Base-by-base conservation (phyloP, 1,140 invertebrate species). In the Lordiphosa collinella region DNA sequence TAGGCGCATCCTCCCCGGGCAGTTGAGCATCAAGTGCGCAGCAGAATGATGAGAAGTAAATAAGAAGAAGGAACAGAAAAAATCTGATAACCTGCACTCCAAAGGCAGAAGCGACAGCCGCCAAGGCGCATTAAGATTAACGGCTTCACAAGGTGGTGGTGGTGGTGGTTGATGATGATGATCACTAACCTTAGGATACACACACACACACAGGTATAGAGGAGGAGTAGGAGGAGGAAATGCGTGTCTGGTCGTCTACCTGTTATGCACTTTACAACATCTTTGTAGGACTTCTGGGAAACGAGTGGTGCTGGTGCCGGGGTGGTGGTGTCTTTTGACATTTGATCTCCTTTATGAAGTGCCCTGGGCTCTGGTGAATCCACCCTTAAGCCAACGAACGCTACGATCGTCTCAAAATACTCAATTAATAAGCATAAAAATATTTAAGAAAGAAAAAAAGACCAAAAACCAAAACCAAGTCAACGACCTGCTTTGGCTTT, bases 401-500 rank as follows among this genome's bases (percentile, higher is more conserved):
- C 14, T 34, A 44, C 12, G 40, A 48, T 67, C 79, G 80, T 86
- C 87, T 87, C 86, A 85, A 44, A 87, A 87, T 87, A 87, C 80
- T 78, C 85, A 87, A 87, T 87, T 87, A 87, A 87, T 87, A 87
- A 87, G 73, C 85, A 87, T 61, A 74, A 87, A 73, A 82, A 67
- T 69, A 44, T 44, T 44, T 25, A 54, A 37, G 32, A 25, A 25
- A 54, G 13, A 54, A 16, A 63, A 64, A 78, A 64, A 74, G 71
- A 74, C 60, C 32, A 14, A 40, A 40, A 40, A 14, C 60, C 64
- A 75, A 75, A 87, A 86, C 63, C 58, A 82, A 82, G 86, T 87
- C 86, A 87, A 87, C 85, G 86, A 87, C 85, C 86, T 87, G 84
- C 74, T 87, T 87, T 79, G 79, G 46, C 76, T 85, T 85, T 85